Conservation (phyloP, 2,888 invertebrate genomes). For the Belgica antarctica region DNA sequence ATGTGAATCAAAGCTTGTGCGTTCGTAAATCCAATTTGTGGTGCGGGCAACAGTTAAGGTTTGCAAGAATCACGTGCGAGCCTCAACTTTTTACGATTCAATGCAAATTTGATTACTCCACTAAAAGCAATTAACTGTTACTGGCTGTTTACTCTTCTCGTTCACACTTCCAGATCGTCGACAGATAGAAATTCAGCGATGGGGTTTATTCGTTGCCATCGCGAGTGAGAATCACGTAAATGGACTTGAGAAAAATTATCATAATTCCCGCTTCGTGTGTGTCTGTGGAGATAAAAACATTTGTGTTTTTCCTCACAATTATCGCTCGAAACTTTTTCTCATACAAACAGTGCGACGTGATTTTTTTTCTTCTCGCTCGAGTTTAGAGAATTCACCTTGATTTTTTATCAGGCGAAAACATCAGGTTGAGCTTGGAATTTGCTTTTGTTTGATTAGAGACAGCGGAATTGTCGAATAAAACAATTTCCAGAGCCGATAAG, state of each 20-base stretch:
- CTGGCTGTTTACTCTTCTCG: not conserved
- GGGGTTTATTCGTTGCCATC: not conserved
- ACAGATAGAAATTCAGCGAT: not conserved
- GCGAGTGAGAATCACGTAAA: not conserved
- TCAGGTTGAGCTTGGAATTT: not conserved
- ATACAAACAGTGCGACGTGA: not conserved
- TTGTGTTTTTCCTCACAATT: conserved; percentile 1
- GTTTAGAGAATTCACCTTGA: conserved; percentile 22
- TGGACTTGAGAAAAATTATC: conserved; percentile 25
- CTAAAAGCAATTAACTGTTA: not conserved
- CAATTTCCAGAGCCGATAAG: no score
- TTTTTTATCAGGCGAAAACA: not conserved
- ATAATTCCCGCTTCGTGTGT: conserved; percentile 20
- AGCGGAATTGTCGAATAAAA: no score
- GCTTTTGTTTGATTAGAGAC: no score
- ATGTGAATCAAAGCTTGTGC: no score
- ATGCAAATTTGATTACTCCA: not conserved
- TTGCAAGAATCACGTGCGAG: not conserved
- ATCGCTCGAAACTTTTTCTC: conserved; percentile 5
- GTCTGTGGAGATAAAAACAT: not conserved
- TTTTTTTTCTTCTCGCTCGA: not conserved
- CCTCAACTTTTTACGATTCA: not conserved
- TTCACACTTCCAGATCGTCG: not conserved
- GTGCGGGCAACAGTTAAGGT: not conserved
- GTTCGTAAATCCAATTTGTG: not conserved